A percentile compares a stretch with the other conserved stretches of the same genome.
Evolutionary conservation across 2,797 vertebrate species (phyloP).

Genomic region (Eulemur mongoz): DNA sequence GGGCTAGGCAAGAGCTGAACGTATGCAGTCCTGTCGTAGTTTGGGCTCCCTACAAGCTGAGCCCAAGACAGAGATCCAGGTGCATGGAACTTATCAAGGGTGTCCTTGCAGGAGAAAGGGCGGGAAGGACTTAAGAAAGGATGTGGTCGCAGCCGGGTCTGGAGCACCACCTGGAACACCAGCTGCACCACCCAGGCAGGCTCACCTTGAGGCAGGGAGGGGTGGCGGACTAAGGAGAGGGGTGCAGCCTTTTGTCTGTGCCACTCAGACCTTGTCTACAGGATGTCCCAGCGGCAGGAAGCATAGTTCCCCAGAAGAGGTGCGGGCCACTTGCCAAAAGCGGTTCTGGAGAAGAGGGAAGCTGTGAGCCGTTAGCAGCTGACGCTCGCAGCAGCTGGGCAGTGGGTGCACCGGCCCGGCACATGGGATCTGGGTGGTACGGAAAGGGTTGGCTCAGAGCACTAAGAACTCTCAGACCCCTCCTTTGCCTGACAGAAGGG

Average conservation of each 20-base stretch:
- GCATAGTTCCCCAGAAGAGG: neutral
- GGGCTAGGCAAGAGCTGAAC: neutral
- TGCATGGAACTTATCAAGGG: neutral
- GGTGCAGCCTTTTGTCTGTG: neutral
- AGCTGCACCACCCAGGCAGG: neutral
- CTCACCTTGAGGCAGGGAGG: neutral
- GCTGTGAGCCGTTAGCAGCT: neutral
- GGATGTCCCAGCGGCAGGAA: neutral
- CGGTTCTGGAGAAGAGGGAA: neutral
- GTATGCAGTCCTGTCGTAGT: neutral
- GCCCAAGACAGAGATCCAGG: neutral
- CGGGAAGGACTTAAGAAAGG: neutral
- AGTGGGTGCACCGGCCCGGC: neutral
- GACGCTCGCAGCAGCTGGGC: neutral
- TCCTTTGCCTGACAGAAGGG: neutral
- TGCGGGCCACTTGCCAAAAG: neutral
- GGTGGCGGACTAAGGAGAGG: neutral
- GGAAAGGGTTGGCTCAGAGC: neutral
- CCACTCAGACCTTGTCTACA: neutral
- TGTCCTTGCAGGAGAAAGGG: neutral
- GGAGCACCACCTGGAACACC: neutral
- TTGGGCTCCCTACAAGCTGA: neutral
- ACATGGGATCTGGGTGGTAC: neutral
- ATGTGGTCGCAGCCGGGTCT: neutral
- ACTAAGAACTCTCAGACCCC: neutral